A percentile compares a stretch with the other conserved stretches of the same genome.
Evolutionary conservation across 2,797 vertebrate genomes (phyloP).

Genomic region (Malurus leucopterus): DNA sequence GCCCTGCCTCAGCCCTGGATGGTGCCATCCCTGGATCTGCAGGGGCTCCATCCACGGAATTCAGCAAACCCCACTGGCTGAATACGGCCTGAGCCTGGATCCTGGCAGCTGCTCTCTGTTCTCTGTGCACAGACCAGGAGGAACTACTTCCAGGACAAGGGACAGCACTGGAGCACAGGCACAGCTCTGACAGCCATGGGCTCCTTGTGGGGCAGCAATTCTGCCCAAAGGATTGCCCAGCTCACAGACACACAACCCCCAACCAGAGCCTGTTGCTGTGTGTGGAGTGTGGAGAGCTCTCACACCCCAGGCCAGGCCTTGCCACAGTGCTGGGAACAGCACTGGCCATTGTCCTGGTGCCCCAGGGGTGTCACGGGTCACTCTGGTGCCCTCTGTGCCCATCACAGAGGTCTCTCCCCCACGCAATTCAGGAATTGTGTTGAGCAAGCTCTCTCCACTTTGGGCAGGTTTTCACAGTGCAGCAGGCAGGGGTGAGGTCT

Average conservation of each 20-base stretch:
- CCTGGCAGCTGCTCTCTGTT: background rate
- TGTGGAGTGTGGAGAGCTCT: background rate
- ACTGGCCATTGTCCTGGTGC: background rate
- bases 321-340: background rate
- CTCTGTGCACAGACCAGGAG: background rate
- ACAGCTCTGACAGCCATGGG: background rate
- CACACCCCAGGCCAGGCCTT: background rate
- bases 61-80: background rate
- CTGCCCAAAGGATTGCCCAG: background rate
- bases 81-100: background rate
- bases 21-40: background rate
- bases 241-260: background rate
- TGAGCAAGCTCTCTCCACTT: background rate
- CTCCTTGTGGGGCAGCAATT: background rate
- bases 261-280: rapidly evolving
- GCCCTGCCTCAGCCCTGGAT: background rate
- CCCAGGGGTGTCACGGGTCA: too few species aligned
- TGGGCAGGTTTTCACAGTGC: background rate
- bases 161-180: background rate
- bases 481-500: background rate
- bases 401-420: background rate
- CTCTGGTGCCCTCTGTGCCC: background rate
- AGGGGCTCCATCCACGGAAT: background rate
- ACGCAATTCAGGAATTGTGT: background rate
- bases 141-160: background rate